Base-by-base conservation (phyloP, 2,888 invertebrate species). In the Elysia crispata region DNA sequence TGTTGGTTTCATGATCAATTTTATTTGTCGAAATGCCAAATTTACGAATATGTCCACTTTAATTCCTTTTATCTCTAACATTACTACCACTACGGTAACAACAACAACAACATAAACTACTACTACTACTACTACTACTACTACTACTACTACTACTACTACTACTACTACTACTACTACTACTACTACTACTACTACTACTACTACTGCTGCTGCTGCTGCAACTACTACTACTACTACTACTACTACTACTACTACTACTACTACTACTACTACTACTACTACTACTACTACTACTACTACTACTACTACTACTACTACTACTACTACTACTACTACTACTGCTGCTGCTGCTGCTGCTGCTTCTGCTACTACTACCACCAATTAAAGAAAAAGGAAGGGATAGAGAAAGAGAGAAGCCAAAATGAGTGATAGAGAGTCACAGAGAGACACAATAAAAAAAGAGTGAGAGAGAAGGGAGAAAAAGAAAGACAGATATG, bases 111-210 rank as follows among this genome's bases (percentile, higher is more conserved):
- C n/a, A n/a, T n/a, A n/a, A n/a, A n/a, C n/a, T n/a, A n/a, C n/a
- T n/a, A n/a, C n/a, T n/a, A n/a, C n/a, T n/a, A n/a, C n/a, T n/a
- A n/a, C 54, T 54, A 54, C 18, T 54, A 54, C 54, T 54, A 54
- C 54, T 54, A 18, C 54, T 54, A 54, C 54, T 54, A 54, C 54
- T 54, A 54, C 54, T 54, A 54, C 54, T 54, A 54, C 54, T 54
- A 54, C 54, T 54, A 54, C 54, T 54, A 54, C 54, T 54, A 54
- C 54, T 54, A 54, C 54, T 54, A 54, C 54, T 54, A 54, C 54
- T 54, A 54, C 54, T 54, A 54, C 54, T 54, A 54, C 54, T 54
- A 54, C 54, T 54, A 54, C 54, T 54, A 54, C 54, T 54, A 54
- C 54, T 54, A 54, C 18, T 54, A 54, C 54, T 54, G 18, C 54